Conservation (phyloP, 2,888 invertebrate genomes). For the Matsumyia berberina region DNA sequence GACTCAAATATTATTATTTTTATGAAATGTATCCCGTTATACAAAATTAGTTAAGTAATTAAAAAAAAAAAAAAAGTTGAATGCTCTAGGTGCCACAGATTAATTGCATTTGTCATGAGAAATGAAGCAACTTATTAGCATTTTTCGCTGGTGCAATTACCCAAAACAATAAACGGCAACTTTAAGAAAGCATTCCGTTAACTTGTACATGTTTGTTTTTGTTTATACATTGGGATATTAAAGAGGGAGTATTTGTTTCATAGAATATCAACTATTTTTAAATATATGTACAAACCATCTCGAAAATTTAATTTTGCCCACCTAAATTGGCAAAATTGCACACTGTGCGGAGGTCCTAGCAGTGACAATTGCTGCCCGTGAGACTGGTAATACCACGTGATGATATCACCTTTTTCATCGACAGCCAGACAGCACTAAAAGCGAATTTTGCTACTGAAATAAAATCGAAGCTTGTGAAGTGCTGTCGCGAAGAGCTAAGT, state of each 20-base stretch:
- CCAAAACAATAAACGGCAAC: background rate
- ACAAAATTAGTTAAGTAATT: background rate
- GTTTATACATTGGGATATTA: background rate
- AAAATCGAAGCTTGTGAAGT: no score
- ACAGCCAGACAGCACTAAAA: no score
- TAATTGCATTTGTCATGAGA: conserved; percentile 4
- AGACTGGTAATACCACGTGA: no score
- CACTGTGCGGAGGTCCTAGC: no score
- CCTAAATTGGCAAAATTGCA: conserved; percentile 7
- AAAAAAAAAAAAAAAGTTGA: conserved; percentile 10
- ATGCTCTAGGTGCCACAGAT: conserved; percentile 4
- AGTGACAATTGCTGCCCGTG: no score
- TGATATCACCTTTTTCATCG: no score
- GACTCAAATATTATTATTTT: background rate
- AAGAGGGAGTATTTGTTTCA: conserved; percentile 9
- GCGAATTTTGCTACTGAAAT: no score
- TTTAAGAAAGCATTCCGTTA: conserved; percentile 3
- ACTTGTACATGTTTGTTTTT: conserved; percentile 4
- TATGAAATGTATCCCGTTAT: background rate
- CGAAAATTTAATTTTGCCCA: conserved; percentile 15
- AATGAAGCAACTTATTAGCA: conserved; percentile 11
- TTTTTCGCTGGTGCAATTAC: background rate
- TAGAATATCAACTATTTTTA: conserved; percentile 23
- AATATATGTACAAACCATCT: conserved; percentile 3
- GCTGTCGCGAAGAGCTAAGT: no score